A percentile compares a stretch with the other conserved stretches of the same genome.
Evolutionary conservation across 1,140 invertebrate species (phyloP).

Genomic region (Danaus melanippus): DNA sequence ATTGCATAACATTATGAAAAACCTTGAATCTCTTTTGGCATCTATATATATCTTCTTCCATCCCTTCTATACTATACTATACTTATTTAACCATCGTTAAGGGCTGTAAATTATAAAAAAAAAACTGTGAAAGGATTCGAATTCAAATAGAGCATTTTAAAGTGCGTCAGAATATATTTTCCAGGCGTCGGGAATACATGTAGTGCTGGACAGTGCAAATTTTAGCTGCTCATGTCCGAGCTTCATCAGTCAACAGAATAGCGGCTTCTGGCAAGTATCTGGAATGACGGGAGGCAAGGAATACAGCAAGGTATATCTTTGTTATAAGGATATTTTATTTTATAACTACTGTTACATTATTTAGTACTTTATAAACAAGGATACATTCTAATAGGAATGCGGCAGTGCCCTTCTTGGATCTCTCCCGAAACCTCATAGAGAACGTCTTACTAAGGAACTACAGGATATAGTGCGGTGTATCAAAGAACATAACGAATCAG

Average conservation of each 20-base stretch:
- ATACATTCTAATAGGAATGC: constrained; percentile 32
- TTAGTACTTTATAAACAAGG: not conserved
- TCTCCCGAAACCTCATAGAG: constrained; percentile 39
- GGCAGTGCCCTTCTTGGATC: constrained; percentile 45
- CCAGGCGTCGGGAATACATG: constrained; percentile 56
- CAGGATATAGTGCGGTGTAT: constrained; percentile 49
- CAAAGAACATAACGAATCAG: constrained; percentile 42
- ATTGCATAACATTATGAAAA: no score
- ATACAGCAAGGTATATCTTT: constrained; percentile 43
- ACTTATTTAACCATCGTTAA: no score
- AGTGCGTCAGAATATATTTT: not conserved
- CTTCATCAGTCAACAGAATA: constrained; percentile 39
- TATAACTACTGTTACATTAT: constrained; percentile 3
- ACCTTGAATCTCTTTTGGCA: no score
- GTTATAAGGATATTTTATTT: constrained; percentile 1
- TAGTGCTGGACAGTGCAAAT: constrained; percentile 48
- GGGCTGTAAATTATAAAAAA: no score
- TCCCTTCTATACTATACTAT: no score
- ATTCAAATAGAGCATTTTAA: not conserved
- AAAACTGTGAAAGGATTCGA: no score
- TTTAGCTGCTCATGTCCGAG: constrained; percentile 51
- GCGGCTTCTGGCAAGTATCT: constrained; percentile 61
- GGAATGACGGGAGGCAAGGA: constrained; percentile 58
- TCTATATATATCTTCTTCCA: no score
- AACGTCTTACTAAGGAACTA: constrained; percentile 40